Conservation (phyloP, 1,140 invertebrate species). For the Colletes latitarsis region DNA sequence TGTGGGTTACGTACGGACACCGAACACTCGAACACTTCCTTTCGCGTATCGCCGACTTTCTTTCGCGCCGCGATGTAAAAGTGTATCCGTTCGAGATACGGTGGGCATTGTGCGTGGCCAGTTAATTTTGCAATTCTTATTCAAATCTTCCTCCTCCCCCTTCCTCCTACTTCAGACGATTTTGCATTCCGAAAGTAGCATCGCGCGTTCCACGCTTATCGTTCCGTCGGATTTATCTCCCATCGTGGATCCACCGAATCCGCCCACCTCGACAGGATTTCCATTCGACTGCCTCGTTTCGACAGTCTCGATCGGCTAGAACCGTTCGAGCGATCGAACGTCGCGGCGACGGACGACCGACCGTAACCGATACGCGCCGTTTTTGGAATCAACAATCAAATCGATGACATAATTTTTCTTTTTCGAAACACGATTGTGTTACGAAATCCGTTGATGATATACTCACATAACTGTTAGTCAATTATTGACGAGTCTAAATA, state of each 20-base stretch:
- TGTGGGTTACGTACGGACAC: conserved; percentile 44
- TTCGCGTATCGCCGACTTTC: conserved; percentile 47
- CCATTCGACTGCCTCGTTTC: background rate
- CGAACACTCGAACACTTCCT: conserved; percentile 44
- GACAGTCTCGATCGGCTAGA: too few relatives aligned
- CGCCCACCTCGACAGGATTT: conserved; percentile 12
- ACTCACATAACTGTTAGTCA: too few relatives aligned
- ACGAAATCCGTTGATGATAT: background rate
- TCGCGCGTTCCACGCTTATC: background rate
- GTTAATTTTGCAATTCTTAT: conserved; percentile 55
- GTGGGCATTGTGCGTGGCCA: conserved; percentile 39
- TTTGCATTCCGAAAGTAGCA: conserved; percentile 37
- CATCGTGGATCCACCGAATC: conserved; percentile 16
- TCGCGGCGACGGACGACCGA: too few relatives aligned
- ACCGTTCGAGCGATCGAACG: background rate
- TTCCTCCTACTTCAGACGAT: background rate
- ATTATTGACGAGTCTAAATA: too few relatives aligned
- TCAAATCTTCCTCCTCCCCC: conserved; percentile 22
- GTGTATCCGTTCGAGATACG: conserved; percentile 20
- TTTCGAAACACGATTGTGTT: too few relatives aligned
- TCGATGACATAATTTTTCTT: background rate
- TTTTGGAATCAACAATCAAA: background rate
- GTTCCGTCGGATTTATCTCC: conserved; percentile 1
- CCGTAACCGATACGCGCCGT: background rate
- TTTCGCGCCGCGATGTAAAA: conserved; percentile 52